Evolutionary conservation across 2,113 vertebrate genomes (phyloP).

Genomic region (Chlorocebus sabaeus): DNA sequence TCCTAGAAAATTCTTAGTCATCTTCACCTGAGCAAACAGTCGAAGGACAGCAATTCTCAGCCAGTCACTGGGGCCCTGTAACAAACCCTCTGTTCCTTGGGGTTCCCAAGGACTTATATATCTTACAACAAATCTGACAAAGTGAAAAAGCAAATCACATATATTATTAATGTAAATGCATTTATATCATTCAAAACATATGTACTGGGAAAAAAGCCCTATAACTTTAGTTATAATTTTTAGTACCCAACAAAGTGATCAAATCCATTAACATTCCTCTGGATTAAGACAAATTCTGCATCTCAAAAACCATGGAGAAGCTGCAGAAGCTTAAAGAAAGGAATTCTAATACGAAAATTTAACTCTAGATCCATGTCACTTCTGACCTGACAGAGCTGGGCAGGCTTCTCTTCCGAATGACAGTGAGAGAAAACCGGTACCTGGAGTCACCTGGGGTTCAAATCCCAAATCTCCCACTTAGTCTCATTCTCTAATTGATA

Average conservation of each 20-base stretch:
- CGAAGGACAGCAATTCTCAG: not conserved
- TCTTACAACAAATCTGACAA: not conserved
- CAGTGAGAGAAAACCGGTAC: not conserved
- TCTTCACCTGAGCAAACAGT: not conserved
- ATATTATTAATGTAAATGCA: not conserved
- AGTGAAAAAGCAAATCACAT: not conserved
- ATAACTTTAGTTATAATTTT: not conserved
- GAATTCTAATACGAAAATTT: not conserved
- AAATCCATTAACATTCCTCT: not conserved
- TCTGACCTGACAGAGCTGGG: not conserved
- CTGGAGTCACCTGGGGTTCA: not conserved
- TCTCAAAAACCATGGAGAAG: not conserved
- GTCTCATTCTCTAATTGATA: not conserved
- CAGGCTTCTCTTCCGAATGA: not conserved
- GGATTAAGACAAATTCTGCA: not conserved
- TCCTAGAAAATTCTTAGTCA: not conserved
- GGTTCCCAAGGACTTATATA: not conserved
- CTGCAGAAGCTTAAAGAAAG: not conserved
- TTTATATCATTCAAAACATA: not conserved
- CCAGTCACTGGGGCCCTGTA: not conserved
- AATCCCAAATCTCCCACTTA: not conserved
- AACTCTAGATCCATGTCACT: not conserved
- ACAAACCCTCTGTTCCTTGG: not conserved
- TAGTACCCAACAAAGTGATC: not conserved
- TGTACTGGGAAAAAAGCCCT: not conserved